A percentile compares a stretch with the other conserved stretches of the same genome.
These are phyloP conservation scores for Hystrix cristata DNA, from an alignment of 2,113 vertebrate genomes.

Conservation along the genomic window DNA sequence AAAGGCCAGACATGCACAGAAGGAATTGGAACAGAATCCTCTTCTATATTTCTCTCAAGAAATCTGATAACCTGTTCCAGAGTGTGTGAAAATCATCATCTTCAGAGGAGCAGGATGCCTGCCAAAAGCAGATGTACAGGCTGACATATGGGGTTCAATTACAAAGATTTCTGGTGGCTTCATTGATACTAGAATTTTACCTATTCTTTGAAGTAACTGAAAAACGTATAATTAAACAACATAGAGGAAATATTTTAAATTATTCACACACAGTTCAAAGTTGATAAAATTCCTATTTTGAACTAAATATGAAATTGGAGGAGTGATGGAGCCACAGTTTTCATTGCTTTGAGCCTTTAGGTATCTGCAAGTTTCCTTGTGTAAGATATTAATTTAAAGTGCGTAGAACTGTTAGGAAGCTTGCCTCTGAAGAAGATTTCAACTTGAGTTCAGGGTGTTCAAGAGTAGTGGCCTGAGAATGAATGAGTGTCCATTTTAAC, in stretches of 20 bases:
- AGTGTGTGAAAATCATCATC: not conserved
- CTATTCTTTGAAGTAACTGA: not conserved
- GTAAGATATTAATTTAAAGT: slow-evolving; percentile 42
- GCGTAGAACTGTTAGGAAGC: slow-evolving; percentile 6
- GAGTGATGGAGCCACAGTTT: not conserved
- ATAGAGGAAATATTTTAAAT: not conserved
- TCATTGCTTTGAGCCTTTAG: not conserved
- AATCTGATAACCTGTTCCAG: not conserved
- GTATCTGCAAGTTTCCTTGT: not conserved
- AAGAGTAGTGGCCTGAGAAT: slow-evolving; percentile 47
- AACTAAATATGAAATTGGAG: not conserved
- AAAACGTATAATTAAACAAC: not conserved
- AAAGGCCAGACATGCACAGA: not conserved
- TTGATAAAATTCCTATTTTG: not conserved
- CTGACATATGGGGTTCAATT: not conserved
- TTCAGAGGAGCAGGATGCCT: not conserved
- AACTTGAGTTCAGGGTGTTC: not conserved
- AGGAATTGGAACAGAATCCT: not conserved
- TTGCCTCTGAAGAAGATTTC: not conserved
- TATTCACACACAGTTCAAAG: not conserved
- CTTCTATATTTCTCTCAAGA: not conserved
- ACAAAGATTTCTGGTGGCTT: not conserved
- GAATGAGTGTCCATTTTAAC: slow-evolving; percentile 48
- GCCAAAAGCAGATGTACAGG: not conserved
- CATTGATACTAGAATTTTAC: not conserved